Percentiles rank a stretch among this genome's conserved stretches.
These are phyloP conservation scores for Urosaurus nigricauda DNA, from an alignment of 2,797 vertebrate species.

Conservation along the genomic window DNA sequence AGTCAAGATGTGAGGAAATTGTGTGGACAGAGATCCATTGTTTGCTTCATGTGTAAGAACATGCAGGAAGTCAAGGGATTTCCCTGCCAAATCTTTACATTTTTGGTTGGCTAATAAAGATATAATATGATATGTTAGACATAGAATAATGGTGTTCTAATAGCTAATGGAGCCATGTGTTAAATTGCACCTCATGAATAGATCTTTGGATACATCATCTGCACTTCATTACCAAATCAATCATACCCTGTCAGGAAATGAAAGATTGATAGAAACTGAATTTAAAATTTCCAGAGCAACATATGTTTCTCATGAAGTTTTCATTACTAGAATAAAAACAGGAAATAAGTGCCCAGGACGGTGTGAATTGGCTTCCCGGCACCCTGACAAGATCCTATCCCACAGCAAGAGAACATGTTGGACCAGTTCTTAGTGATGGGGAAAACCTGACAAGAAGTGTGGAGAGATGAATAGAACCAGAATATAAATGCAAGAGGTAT, in stretches of 20 bases:
- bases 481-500: background rate
- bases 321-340: conserved; percentile 7
- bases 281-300: conserved; percentile 19
- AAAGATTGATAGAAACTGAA: conserved; percentile 15
- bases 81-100: background rate
- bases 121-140: background rate
- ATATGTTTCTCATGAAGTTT: conserved; percentile 11
- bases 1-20: background rate
- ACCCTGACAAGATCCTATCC: background rate
- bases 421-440: background rate
- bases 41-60: background rate
- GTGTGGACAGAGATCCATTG: background rate
- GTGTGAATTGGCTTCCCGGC: background rate
- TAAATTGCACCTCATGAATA: background rate
- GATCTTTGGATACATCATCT: conserved; percentile 31
- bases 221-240: conserved; percentile 28
- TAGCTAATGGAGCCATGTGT: background rate
- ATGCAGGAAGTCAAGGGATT: background rate
- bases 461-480: background rate
- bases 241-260: conserved; percentile 27
- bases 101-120: background rate
- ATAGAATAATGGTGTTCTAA: background rate
- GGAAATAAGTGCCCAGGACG: background rate
- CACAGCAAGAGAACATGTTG: background rate
- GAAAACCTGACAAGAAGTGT: background rate